Base-by-base conservation (phyloP, 2,797 vertebrate species). In the Valencia hispanica region DNA sequence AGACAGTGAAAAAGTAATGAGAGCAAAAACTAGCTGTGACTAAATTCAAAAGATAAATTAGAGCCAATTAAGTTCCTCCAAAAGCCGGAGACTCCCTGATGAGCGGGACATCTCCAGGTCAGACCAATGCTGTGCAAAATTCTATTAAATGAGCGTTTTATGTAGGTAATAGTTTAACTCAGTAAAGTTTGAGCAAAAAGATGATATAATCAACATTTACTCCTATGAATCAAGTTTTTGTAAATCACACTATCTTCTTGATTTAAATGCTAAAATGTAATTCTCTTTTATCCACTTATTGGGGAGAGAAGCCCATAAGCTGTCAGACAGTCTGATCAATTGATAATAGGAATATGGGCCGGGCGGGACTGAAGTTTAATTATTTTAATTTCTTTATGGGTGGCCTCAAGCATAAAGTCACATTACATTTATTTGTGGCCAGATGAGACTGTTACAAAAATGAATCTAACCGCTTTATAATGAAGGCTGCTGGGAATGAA, bases 361-460 rank as follows among this genome's bases (percentile, higher is more conserved):
- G 53, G 79, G 82, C 77, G 66, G 79, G 75, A 70, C 10, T 72
- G 75, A 82, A 76, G 84, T 89, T 88, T 90, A 82, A 92, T 94
- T 90, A 91, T 91, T 91, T 77, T 84, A 87, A 89, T 90, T 88
- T 80, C 74, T 86, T 72, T 77, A 51, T 4, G 70, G 80, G 75
- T 68, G 72, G 89, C 89, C 84, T 78, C 68, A 22, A 87, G 88
- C 83, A 50, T 27, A 72, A 70, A 78, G 75, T 61, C 79, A 32
- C 69, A 78, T 84, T 55, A 69, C 70, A 86, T 84, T n/a, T 84
- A 86, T 91, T 68, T 74, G 87, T 55, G 69, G 55, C 65, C 75
- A 68, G 55, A 88, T 79, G 81, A 87, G 79, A 78, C 75, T 85
- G 91, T 90, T 84, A 84, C 80, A 82, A 73, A 85, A 91, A 81